Base-by-base conservation (phyloP, 2,797 vertebrate species). In the Crenichthys baileyi region DNA sequence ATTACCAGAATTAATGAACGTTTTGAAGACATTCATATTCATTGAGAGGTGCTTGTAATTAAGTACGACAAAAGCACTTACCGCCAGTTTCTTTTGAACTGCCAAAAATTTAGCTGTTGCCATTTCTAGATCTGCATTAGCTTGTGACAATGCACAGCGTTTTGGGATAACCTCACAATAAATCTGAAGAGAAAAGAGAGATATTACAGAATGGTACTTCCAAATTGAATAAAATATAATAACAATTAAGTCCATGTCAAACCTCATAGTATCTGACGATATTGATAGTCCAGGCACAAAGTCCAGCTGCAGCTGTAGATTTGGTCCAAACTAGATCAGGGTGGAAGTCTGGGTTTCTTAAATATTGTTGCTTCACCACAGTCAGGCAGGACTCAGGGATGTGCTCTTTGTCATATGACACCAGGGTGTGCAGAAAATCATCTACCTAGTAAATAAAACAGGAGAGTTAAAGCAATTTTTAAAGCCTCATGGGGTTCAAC, bases 261-360 rank as follows among this genome's bases (percentile, higher is more conserved):
- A 97, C 95, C 95, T 97, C 95, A 31, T 95, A 96, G 89, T 97
- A 97, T 91, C 94, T 96, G 79, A 96, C 91, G 61, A 89, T 97
- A 89, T 96, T 97, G 90, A 97, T 96, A 83, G 93, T 92, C 96
- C 95, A 97, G 67, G 96, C 96, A 90, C 96, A 97, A 80, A 98
- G 95, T 77, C 96, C 97, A 75, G 96, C 95, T 55, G 97, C 96
- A 83, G 96, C 96, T 78, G 96, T 97, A 73, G 95, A 97, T 90
- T 98, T 97, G 80, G 93, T 96, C 51, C 63, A 90, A 89, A 97
- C 90, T 53, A 95, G 90, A 88, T 96, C 96, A 26, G 95, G 94
- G 72, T 95, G 96, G 87, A 98, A 98, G 77, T 96, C 95, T 0
- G 94, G 87, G 61, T 96, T 95, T 87, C 92, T 97, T 83, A 97